These are phyloP conservation scores for Epinotia ramella DNA, from an alignment of 2,888 invertebrate species.

Conservation along the genomic window DNA sequence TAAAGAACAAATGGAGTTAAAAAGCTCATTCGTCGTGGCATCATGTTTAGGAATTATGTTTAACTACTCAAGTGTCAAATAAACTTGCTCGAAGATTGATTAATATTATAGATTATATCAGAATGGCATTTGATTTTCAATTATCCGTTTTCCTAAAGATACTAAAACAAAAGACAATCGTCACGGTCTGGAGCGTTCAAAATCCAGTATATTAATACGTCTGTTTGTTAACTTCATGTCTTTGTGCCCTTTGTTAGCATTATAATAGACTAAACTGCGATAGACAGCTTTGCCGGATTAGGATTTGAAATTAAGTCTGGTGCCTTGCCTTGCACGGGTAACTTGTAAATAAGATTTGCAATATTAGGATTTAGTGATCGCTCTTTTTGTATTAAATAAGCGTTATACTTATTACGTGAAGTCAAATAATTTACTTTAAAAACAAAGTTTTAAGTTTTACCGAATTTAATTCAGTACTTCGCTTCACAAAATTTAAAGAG, in stretches of 20 bases:
- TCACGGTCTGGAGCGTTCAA: background rate
- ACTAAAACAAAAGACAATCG: constrained; percentile 6
- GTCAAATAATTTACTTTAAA: too few relatives aligned
- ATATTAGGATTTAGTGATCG: background rate
- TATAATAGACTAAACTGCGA: constrained; percentile 24
- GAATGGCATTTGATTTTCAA: background rate
- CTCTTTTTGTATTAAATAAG: too few relatives aligned
- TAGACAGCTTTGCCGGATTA: constrained; percentile 10
- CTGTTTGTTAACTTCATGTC: background rate
- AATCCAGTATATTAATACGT: background rate
- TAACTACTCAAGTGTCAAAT: too few relatives aligned
- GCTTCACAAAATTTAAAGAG: too few relatives aligned
- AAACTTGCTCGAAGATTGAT: too few relatives aligned
- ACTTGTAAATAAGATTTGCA: background rate
- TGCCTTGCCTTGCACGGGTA: background rate
- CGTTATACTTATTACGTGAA: too few relatives aligned
- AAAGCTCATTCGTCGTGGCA: too few relatives aligned
- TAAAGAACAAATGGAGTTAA: too few relatives aligned
- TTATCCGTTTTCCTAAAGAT: background rate
- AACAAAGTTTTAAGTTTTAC: too few relatives aligned
- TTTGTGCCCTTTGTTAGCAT: constrained; percentile 2
- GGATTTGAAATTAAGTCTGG: background rate
- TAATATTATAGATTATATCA: background rate
- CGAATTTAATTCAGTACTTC: too few relatives aligned
- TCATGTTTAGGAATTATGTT: too few relatives aligned